A percentile compares a stretch with the other conserved stretches of the same genome.
Conservation (phyloP, 2,888 invertebrate genomes). For the Drosophila monieri region DNA sequence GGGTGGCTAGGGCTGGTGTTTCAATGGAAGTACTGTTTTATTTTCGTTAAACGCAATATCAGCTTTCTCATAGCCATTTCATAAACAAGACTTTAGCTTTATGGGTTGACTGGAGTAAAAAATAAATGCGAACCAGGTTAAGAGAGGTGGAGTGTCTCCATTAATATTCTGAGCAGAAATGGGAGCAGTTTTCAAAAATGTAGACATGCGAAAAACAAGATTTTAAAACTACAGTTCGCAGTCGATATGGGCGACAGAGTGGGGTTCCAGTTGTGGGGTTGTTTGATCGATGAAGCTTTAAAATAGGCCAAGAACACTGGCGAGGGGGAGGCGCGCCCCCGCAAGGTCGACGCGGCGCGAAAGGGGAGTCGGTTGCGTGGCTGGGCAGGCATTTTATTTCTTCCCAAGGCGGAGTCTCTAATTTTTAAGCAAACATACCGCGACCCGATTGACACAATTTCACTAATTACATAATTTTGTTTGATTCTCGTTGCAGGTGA, state of each 20-base stretch:
- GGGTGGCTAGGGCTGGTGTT: no score
- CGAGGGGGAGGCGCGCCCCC: neutral
- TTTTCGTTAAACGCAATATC: no score
- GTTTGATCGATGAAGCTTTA: conserved; percentile 73
- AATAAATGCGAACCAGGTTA: conserved; percentile 37
- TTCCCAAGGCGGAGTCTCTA: neutral
- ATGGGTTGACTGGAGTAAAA: no score
- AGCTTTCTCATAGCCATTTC: no score
- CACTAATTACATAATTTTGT: neutral
- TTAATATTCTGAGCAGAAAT: conserved; percentile 48
- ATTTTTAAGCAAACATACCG: neutral
- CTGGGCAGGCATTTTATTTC: neutral
- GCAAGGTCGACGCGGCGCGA: conserved; percentile 17
- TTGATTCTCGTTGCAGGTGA: conserved; percentile 63
- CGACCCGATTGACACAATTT: neutral
- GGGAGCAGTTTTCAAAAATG: conserved; percentile 16
- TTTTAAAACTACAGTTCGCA: neutral
- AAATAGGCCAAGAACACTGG: conserved; percentile 52
- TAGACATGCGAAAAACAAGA: neutral
- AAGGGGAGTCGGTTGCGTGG: conserved; percentile 14
- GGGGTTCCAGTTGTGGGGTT: conserved; percentile 43
- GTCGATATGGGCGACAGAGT: conserved; percentile 5
- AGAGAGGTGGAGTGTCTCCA: conserved; percentile 39
- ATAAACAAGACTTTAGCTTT: no score
- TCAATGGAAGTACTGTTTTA: no score